phyloP scores from a whole-genome alignment of 2,888 invertebrate species.

The Electrophaes corylata region DNA sequence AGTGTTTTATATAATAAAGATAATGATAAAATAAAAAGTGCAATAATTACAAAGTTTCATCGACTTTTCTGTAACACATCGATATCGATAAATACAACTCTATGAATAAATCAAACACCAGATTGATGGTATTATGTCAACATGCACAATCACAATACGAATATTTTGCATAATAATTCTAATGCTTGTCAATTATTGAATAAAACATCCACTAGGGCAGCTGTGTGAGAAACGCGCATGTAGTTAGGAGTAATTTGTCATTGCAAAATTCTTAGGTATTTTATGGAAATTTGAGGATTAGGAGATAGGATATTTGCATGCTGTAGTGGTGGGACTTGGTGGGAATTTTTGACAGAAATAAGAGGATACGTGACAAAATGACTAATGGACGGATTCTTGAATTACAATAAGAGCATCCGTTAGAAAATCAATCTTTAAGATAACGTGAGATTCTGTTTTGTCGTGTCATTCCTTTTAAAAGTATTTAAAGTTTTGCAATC shows the following conservation, averaged over 20 bases:
- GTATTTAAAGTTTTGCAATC: not conserved
- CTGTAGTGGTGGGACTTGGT: constrained; percentile 40
- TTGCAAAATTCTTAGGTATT: constrained; percentile 62
- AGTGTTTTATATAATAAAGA: too few species aligned
- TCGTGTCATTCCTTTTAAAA: not conserved
- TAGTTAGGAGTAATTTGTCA: constrained; percentile 70
- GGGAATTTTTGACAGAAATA: constrained; percentile 22
- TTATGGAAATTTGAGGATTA: constrained; percentile 63
- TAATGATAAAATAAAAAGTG: too few species aligned
- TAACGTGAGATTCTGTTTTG: not conserved
- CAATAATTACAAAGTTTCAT: too few species aligned
- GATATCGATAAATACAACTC: constrained; percentile 49
- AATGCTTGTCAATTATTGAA: constrained; percentile 76
- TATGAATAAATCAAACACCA: constrained; percentile 69
- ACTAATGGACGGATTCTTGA: constrained; percentile 22
- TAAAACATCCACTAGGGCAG: constrained; percentile 71
- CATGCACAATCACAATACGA: constrained; percentile 73
- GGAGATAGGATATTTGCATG: constrained; percentile 52
- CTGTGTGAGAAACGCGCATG: constrained; percentile 60
- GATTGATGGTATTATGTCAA: constrained; percentile 84
- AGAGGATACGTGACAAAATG: constrained; percentile 35
- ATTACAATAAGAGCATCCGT: constrained; percentile 14
- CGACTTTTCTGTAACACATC: constrained; percentile 22
- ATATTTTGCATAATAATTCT: constrained; percentile 77
- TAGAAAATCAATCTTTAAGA: constrained; percentile 12